phyloP scores from a whole-genome alignment of 2,888 invertebrate genomes.

The Cyrtodaria siliqua region DNA sequence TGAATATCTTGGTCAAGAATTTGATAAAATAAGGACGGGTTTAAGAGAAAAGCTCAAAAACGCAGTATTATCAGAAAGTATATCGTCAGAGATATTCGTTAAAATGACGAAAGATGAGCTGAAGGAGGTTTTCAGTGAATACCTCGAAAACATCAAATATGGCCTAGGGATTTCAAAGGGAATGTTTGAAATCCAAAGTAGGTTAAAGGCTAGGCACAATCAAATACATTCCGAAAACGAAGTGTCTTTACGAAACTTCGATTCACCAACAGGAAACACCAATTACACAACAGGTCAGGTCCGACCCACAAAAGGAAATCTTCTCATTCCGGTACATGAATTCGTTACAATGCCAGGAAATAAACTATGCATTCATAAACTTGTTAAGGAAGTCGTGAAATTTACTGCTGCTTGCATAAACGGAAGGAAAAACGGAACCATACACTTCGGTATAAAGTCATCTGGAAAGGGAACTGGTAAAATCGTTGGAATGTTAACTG shows the following conservation, averaged over 20 bases:
- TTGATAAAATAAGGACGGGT: too few relatives aligned
- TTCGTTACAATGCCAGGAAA: conserved; percentile 5
- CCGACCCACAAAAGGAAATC: conserved; percentile 17
- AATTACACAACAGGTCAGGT: conserved; percentile 1
- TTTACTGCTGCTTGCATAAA: conserved; percentile 34
- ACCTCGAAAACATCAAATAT: conserved; percentile 4
- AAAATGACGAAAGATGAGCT: conserved; percentile 6
- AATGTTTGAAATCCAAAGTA: too few relatives aligned
- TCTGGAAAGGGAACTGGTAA: conserved; percentile 11
- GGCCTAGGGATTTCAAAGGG: conserved; percentile 13
- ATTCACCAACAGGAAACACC: neutral
- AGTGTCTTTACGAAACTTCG: conserved; percentile 13
- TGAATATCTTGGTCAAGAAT: too few relatives aligned
- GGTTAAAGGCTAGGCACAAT: too few relatives aligned
- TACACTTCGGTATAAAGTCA: conserved; percentile 34
- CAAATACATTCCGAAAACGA: too few relatives aligned
- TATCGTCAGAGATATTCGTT: conserved; percentile 24
- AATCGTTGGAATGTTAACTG: conserved; percentile 14
- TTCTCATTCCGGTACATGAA: conserved; percentile 21
- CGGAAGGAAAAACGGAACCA: conserved; percentile 34
- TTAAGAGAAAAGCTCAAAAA: neutral
- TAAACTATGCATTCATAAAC: neutral
- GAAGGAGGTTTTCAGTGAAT: conserved; percentile 12
- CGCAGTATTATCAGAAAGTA: conserved; percentile 3
- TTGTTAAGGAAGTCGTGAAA: conserved; percentile 20